phyloP scores from a whole-genome alignment of 2,888 invertebrate species.

The Drosophila antonietae region DNA sequence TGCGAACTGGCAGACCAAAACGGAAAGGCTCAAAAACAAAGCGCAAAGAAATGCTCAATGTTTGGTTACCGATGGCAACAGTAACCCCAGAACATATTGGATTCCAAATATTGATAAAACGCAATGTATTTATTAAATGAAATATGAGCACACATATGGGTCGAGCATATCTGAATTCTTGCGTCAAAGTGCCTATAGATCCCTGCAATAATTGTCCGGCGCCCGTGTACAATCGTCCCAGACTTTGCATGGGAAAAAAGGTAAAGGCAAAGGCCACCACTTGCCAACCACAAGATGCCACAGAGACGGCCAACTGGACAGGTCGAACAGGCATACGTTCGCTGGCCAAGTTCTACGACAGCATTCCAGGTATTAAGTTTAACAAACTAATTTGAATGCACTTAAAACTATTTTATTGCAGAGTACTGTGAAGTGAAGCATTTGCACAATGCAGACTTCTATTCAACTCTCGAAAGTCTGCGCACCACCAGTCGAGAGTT shows the following conservation, averaged over 20 bases:
- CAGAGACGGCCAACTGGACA: slow-evolving; percentile 47
- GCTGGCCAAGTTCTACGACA: slow-evolving; percentile 90
- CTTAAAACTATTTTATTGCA: slow-evolving; percentile 4
- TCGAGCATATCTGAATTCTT: slow-evolving; percentile 89
- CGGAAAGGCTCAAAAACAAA: slow-evolving; percentile 61
- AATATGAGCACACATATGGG: slow-evolving; percentile 86
- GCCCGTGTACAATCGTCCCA: slow-evolving; percentile 88
- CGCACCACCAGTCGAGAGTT: slow-evolving; percentile 79
- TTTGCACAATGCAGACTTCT: slow-evolving; percentile 90
- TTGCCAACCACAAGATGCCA: slow-evolving; percentile 22
- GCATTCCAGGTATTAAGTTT: slow-evolving; percentile 87
- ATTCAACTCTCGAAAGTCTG: slow-evolving; percentile 87
- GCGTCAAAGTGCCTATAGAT: slow-evolving; percentile 90
- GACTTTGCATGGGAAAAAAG: slow-evolving; percentile 74
- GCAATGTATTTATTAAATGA: slow-evolving; percentile 31
- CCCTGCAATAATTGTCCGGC: slow-evolving; percentile 90
- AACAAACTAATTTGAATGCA: neutral
- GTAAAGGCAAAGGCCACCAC: slow-evolving; percentile 23
- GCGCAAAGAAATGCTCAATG: slow-evolving; percentile 7
- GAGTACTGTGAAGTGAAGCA: slow-evolving; percentile 92
- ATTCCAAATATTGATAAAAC: slow-evolving; percentile 70
- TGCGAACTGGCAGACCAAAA: slow-evolving; percentile 55
- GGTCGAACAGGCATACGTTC: slow-evolving; percentile 85
- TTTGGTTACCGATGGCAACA: slow-evolving; percentile 66
- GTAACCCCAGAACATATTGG: slow-evolving; percentile 36